Evolutionary conservation across 1,140 invertebrate genomes (phyloP), one percentile per base, ranked within the genome.

Genomic region (Drosophila trapezifrons): DNA sequence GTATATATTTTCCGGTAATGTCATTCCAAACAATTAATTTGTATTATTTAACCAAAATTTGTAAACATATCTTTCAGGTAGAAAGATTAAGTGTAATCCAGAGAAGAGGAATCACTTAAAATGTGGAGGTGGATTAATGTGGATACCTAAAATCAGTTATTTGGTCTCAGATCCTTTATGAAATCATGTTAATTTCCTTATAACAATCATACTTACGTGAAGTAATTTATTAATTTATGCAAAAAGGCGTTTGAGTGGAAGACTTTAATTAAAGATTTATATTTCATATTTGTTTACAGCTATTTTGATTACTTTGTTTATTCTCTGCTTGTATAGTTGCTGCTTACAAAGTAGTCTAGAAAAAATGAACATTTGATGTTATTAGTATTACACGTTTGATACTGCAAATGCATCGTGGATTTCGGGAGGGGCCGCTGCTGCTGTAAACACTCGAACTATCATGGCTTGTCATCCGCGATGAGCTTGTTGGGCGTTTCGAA

Each of bases 401-500:
- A 49, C 37, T 66, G 54, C 58, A 52, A 73, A 17, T 54, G 51
- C n/a, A 51, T 45, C n/a, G 43, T 69, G 52, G 47, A 63, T 54
- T 46, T 49, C 25, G 54, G 40, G 25, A 78, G 64, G 57, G 59
- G 58, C 43, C 40, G 62, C 72, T 18, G 49, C 57, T 38, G 52
- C 32, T 84, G 66, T 73, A 63, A 77, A 66, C 80, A 80, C 76
- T 76, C 18, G 42, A 71, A 55, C 58, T 52, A 49, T 40, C 20
- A 35, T 58, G 45, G 46, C 56, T 78, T 73, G 58, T 82, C 57
- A 75, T 58, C 35, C 47, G 42, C 71, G 57, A 35, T 65, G 57
- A 59, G 70, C 40, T 74, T 74, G 62, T 78, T 78, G 62, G 62
- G 82, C 82, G 82, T 86, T 85, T 84, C 51, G 8, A 85, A 77